phyloP scores from a whole-genome alignment of 2,113 vertebrate genomes.

The Sapajus apella region DNA sequence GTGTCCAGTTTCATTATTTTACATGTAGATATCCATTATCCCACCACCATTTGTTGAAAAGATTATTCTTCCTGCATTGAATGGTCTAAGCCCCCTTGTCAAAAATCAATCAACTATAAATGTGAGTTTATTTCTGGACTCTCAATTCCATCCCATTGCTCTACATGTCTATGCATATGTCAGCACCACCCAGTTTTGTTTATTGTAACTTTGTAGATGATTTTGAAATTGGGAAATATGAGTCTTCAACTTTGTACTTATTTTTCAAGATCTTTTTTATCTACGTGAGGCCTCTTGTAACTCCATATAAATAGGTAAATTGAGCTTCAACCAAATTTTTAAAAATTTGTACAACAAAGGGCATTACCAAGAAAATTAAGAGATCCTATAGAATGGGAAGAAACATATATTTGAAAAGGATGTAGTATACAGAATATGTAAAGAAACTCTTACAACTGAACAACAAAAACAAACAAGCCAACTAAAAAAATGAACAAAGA shows the following conservation, averaged over 20 bases:
- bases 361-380: not conserved
- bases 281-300: not conserved
- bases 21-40: not conserved
- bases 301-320: not conserved
- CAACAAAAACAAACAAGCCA: not conserved
- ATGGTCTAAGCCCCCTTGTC: not conserved
- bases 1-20: not conserved
- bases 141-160: no score
- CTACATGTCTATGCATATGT: not conserved
- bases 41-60: not conserved
- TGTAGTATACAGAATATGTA: not conserved
- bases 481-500: not conserved
- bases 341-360: not conserved
- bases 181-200: not conserved
- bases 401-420: not conserved
- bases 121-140: not conserved
- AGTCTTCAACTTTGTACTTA: not conserved
- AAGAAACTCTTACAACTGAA: not conserved
- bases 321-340: not conserved
- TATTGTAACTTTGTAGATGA: not conserved
- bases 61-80: not conserved
- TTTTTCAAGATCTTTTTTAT: not conserved
- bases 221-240: not conserved
- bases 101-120: not conserved
- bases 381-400: no score